Percentiles rank a stretch among this genome's conserved stretches.
phyloP scores from a whole-genome alignment of 2,797 vertebrate genomes.

The Aulostomus chinensis region DNA sequence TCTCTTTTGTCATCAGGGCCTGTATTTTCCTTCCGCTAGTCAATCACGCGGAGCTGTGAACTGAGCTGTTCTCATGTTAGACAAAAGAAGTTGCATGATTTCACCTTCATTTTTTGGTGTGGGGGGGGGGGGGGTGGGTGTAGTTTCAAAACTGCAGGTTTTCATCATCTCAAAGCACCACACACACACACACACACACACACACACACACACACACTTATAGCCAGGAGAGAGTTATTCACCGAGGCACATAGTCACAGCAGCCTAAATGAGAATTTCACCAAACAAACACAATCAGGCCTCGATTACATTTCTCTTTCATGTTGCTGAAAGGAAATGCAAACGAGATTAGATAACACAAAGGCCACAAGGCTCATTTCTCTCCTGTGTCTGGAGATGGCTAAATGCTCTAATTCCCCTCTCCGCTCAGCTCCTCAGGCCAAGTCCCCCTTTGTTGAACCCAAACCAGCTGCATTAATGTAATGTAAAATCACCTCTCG shows the following conservation, averaged over 20 bases:
- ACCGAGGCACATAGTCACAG: constrained; percentile 47
- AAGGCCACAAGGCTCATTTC: constrained; percentile 82
- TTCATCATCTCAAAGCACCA: constrained; percentile 48
- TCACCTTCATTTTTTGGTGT: constrained; percentile 48
- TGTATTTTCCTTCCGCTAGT: constrained; percentile 60
- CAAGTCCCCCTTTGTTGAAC: constrained; percentile 80
- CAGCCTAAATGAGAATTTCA: constrained; percentile 81
- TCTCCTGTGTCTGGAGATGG: constrained; percentile 82
- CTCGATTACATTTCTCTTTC: constrained; percentile 82
- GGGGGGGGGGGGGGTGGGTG: too few species aligned
- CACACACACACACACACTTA: constrained; percentile 16
- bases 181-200: constrained; percentile 9
- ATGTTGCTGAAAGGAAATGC: constrained; percentile 86
- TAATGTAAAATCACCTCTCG: constrained; percentile 64
- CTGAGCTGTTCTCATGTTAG: constrained; percentile 37
- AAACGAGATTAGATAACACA: constrained; percentile 84
- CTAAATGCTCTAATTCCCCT: constrained; percentile 82
- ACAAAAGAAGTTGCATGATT: constrained; percentile 51
- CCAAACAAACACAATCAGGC: constrained; percentile 85
- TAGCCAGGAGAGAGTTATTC: constrained; percentile 45
- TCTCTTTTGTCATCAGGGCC: constrained; percentile 71
- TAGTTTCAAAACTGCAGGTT: constrained; percentile 37
- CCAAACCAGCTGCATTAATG: constrained; percentile 78
- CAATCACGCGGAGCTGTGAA: constrained; percentile 64
- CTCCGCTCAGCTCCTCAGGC: constrained; percentile 76